Evolutionary conservation across 2,797 vertebrate species (phyloP).

Genomic region (Bradypodion ventrale): DNA sequence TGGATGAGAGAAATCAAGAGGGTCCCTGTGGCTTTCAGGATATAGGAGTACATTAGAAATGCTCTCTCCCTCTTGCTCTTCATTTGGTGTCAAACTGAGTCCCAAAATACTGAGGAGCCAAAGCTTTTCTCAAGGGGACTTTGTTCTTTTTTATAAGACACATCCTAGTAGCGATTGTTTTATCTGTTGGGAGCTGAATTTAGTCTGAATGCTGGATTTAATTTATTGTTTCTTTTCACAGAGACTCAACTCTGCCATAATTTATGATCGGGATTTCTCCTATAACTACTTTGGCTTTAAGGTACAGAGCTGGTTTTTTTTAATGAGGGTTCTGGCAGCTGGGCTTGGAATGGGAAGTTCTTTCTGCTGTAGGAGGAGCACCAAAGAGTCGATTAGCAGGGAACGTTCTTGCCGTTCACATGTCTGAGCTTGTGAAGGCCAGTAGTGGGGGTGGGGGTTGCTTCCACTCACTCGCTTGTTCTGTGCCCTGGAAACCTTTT

Average conservation of each 20-base stretch:
- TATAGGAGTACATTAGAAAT: too few species aligned
- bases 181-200: too few species aligned
- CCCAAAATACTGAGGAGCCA: not conserved
- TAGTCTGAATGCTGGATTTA: not conserved
- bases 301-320: slow-evolving; percentile 66
- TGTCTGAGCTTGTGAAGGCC: too few species aligned
- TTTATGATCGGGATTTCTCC: slow-evolving; percentile 95
- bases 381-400: not conserved
- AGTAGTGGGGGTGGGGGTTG: not conserved
- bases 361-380: not conserved
- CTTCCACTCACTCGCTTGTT: too few species aligned
- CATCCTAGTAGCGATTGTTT: not conserved
- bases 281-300: slow-evolving; percentile 99
- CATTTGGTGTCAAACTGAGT: not conserved
- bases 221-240: slow-evolving; percentile 52
- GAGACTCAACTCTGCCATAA: slow-evolving; percentile 96
- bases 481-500: too few species aligned
- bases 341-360: not conserved
- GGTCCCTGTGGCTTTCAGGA: too few species aligned
- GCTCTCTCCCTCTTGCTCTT: not conserved
- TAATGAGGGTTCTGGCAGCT: fast-evolving
- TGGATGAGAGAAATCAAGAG: too few species aligned
- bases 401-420: not conserved
- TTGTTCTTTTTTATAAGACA: not conserved
- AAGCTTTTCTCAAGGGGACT: fast-evolving